Percentiles rank a stretch among this genome's conserved stretches.
phyloP scores from a whole-genome alignment of 2,888 invertebrate species.

The Teleogryllus oceanicus region DNA sequence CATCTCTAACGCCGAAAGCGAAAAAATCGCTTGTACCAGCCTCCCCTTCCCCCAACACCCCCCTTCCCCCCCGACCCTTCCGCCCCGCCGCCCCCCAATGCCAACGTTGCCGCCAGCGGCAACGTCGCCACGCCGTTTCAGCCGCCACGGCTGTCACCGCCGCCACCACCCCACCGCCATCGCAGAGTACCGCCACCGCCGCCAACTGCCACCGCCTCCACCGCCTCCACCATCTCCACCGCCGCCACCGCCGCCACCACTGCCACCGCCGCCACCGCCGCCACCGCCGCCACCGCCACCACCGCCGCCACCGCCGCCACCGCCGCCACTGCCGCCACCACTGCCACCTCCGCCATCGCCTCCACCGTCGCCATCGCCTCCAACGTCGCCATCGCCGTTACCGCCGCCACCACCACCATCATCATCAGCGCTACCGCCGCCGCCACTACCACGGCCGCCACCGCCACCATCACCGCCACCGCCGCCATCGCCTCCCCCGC shows the following conservation, averaged over 20 bases:
- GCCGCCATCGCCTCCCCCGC: neutral
- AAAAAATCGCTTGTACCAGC: too few relatives aligned
- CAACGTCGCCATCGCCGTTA: neutral
- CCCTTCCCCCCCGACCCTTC: neutral
- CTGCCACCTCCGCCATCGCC: neutral
- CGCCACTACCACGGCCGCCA: neutral
- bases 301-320: neutral
- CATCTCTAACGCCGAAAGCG: too few relatives aligned
- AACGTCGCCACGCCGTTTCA: neutral
- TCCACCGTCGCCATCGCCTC: too few relatives aligned
- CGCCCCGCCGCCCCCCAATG: neutral
- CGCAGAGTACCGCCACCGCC: fast-evolving
- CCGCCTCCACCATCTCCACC: too few relatives aligned
- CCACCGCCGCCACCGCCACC: fast-evolving
- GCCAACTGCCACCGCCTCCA: neutral
- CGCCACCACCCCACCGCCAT: neutral
- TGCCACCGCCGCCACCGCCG: neutral
- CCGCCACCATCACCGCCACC: neutral
- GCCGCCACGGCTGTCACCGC: neutral
- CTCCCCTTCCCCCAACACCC: too few relatives aligned
- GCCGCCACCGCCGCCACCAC: too few relatives aligned
- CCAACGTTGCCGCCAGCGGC: neutral
- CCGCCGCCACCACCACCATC: fast-evolving
- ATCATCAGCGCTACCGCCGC: neutral
- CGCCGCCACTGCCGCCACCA: too few relatives aligned